Evolutionary conservation across 2,113 vertebrate species (phyloP).

Genomic region (Dinomys branickii): DNA sequence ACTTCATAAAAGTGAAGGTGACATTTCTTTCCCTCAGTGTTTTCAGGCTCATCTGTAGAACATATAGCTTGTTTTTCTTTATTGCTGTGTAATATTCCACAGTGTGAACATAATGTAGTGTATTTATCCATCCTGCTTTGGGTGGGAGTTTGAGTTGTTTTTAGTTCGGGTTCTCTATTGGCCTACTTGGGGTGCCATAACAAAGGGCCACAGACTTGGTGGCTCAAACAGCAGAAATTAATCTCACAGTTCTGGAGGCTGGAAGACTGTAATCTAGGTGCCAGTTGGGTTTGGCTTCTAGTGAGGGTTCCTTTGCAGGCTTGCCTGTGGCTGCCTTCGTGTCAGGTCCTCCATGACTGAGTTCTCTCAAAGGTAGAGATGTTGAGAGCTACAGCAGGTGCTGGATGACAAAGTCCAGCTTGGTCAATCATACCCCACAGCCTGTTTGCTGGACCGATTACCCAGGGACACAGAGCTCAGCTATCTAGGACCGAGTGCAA

Average conservation of each 20-base stretch:
- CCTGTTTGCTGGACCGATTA: not conserved
- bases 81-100: not conserved
- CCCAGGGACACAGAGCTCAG: not conserved
- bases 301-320: too few species aligned
- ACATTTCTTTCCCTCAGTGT: not conserved
- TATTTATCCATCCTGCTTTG: too few species aligned
- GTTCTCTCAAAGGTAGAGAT: not conserved
- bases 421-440: not conserved
- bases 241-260: not conserved
- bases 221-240: not conserved
- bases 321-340: not conserved
- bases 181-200: not conserved
- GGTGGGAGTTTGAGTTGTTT: not conserved
- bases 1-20: not conserved
- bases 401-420: accelerated
- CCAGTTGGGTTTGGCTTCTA: not conserved
- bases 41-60: not conserved
- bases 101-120: not conserved
- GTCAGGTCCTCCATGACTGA: not conserved
- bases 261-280: not conserved
- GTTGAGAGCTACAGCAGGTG: not conserved
- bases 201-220: not conserved
- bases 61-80: not conserved
- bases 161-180: not conserved
- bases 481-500: not conserved